Evolutionary conservation across 2,888 invertebrate species (phyloP).

Genomic region (Scrobipalpa atriplicella): DNA sequence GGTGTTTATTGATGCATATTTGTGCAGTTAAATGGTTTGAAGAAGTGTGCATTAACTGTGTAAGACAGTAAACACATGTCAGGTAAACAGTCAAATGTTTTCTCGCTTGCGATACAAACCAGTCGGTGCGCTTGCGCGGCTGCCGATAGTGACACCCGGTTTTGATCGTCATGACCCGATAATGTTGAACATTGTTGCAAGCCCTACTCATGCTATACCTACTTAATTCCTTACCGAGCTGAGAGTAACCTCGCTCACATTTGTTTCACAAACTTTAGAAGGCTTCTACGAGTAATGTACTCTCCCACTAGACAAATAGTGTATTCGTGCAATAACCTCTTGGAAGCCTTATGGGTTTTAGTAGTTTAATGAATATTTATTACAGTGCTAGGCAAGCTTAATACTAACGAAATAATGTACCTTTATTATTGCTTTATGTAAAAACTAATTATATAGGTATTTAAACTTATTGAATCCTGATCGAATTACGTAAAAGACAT

Average conservation of each 20-base stretch:
- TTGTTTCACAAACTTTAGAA: neutral
- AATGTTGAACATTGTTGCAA: slow-evolving; percentile 45
- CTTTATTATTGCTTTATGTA: neutral
- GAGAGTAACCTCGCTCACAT: neutral
- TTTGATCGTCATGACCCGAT: slow-evolving; percentile 63
- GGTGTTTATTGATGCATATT: neutral
- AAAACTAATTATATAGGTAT: neutral
- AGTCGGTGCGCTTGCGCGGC: slow-evolving; percentile 45
- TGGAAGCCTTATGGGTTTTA: neutral
- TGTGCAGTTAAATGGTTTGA: neutral
- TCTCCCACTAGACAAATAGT: slow-evolving; percentile 1
- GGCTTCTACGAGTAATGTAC: neutral
- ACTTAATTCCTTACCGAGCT: neutral
- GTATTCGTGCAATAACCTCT: slow-evolving; percentile 7
- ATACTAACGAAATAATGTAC: too few relatives aligned
- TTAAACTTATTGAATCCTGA: neutral
- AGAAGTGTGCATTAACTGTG: neutral
- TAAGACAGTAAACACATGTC: slow-evolving; percentile 23
- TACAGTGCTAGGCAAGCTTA: neutral
- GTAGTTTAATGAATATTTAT: slow-evolving; percentile 5
- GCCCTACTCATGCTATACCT: slow-evolving; percentile 15
- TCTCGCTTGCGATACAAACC: slow-evolving; percentile 35
- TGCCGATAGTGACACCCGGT: slow-evolving; percentile 56
- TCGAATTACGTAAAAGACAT: neutral
- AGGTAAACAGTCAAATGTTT: slow-evolving; percentile 22